Percentiles rank a stretch among this genome's conserved stretches.
Conservation (phyloP, 2,888 invertebrate genomes). For the Phengaris alcon region DNA sequence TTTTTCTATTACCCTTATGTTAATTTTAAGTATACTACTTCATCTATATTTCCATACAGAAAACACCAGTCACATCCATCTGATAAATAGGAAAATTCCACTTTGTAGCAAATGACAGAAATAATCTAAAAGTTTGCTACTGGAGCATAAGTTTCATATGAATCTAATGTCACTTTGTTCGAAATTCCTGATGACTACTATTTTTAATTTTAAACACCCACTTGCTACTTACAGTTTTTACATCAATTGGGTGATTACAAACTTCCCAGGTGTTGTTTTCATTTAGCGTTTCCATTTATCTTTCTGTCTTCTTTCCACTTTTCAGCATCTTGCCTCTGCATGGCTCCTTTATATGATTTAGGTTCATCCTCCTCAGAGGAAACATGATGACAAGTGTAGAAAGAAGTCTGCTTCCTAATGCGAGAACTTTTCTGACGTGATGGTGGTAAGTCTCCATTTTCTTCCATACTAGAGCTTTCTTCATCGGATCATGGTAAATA, state of each 20-base stretch:
- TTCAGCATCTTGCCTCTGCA: background rate
- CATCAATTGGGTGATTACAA: conserved; percentile 27
- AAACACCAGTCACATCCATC: conserved; percentile 37
- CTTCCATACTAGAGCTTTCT: background rate
- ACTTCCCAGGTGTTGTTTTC: conserved; percentile 35
- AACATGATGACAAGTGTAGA: conserved; percentile 17
- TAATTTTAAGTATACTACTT: conserved; percentile 35
- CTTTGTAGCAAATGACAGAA: conserved; percentile 37
- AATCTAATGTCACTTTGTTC: conserved; percentile 27
- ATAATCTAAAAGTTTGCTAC: conserved; percentile 40
- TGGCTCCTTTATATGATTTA: background rate
- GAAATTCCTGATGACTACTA: conserved; percentile 27
- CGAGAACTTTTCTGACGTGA: background rate
- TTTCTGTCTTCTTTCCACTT: conserved; percentile 33
- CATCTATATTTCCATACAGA: conserved; percentile 37
- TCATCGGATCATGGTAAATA: conserved; percentile 12
- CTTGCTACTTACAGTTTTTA: conserved; percentile 37
- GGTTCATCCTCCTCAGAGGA: background rate
- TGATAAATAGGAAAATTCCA: conserved; percentile 35
- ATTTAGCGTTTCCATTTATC: conserved; percentile 33
- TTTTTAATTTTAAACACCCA: conserved; percentile 42
- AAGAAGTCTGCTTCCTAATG: background rate
- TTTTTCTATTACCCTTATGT: conserved; percentile 32
- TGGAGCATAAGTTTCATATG: conserved; percentile 27
- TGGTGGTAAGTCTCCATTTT: background rate